Evolutionary conservation across 2,888 invertebrate genomes (phyloP).

Genomic region (Synergus itoensis): DNA sequence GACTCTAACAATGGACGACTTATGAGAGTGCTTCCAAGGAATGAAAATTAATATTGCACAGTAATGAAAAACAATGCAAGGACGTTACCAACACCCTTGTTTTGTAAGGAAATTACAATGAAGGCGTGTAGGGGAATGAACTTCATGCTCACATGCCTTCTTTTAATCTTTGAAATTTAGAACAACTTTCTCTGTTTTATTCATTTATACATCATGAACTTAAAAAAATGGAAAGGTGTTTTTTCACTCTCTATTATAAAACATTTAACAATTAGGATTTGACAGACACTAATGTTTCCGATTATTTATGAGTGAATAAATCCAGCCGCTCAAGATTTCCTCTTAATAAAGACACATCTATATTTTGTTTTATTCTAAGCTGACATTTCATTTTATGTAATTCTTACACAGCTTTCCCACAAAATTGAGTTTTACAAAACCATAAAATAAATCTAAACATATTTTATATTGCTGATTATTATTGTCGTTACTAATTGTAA

Average conservation of each 20-base stretch:
- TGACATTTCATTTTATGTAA: neutral
- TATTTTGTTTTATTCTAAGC: neutral
- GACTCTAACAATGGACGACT: slow-evolving; percentile 52
- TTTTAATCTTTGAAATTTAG: neutral
- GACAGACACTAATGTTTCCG: neutral
- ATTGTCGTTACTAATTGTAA: neutral
- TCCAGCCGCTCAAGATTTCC: neutral
- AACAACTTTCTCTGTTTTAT: neutral
- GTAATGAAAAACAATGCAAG: slow-evolving; percentile 66
- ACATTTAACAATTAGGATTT: neutral
- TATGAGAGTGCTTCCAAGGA: slow-evolving; percentile 45
- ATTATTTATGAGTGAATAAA: neutral
- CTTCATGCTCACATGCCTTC: neutral
- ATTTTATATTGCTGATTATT: neutral
- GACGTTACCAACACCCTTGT: slow-evolving; percentile 62
- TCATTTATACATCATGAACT: neutral
- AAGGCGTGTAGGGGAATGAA: neutral
- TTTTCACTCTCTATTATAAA: neutral
- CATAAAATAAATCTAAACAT: neutral
- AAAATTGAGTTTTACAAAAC: neutral
- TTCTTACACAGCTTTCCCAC: neutral
- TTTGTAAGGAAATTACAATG: slow-evolving; percentile 49
- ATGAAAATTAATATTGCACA: slow-evolving; percentile 50
- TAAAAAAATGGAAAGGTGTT: neutral
- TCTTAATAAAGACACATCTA: neutral